Evolutionary conservation across 92 coral and sea anemone genomes (phyloP), one percentile per base, ranked within the genome.

Genomic region (Phenganax subtilis): DNA sequence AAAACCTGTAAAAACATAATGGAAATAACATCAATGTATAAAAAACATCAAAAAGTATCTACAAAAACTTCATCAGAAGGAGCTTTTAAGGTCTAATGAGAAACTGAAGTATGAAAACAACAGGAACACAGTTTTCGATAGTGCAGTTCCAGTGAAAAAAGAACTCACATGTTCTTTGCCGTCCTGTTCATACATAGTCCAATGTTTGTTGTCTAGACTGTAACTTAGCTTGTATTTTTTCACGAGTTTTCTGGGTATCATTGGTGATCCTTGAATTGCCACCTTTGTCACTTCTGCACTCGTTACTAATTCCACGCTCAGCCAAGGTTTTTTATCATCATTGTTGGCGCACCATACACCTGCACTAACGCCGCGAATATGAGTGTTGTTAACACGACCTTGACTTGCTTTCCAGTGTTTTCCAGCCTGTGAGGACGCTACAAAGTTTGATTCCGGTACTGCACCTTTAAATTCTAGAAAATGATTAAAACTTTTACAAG

Each of bases 281-380:
- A 94, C 87, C 28, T 96, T 91, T 5, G 91, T 90, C 37, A 94
- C 75, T 80, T 79, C 80, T 83, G 71, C 72, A 31, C 92, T 29
- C 27, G 83, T 64, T 27, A 88, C 87, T 29, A 93, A 83, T 73
- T 82, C 84, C 55, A 92, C 93, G 76, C 92, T 90, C 27, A 93
- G 86, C 98, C 98, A 93, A 68, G 92, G 92, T 75, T 78, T 82
- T 54, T 72, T 75, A 83, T 79, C 85, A 62, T 87, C 88, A 44
- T 87, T 87, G 31, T 82, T 89, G 27, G 91, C 89, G 20, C 93
- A 75, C 98, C 98, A 94, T 16, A 92, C 93, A 6, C 97, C 94
- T 15, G 91, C 90, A 47, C 88, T 74, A 37, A 84, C 61, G 9
- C 60, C 74, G 72, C 70, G 78, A 57, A n/a, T 31, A 16, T 77